Conservation (phyloP, 2,888 invertebrate genomes). For the Lacanobia oleracea region DNA sequence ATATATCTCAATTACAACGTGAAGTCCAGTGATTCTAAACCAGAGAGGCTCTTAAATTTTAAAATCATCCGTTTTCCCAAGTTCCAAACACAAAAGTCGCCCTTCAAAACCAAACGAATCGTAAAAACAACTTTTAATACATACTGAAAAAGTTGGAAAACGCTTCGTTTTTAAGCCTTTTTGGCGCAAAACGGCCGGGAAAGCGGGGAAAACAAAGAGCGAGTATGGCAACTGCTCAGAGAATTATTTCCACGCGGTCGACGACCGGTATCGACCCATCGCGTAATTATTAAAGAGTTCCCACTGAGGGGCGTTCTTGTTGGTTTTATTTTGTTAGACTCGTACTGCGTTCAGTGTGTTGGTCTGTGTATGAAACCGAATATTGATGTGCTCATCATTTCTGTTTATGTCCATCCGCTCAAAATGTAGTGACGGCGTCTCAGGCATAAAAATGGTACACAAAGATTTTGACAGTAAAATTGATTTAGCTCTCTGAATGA, state of each 20-base stretch:
- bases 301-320: conserved; percentile 35
- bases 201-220: conserved; percentile 57
- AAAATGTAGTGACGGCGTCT: not conserved
- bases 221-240: conserved; percentile 53
- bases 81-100: conserved; percentile 19
- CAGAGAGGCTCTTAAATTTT: too few species aligned
- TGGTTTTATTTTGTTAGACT: conserved; percentile 35
- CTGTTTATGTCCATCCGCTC: not conserved
- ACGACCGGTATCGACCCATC: conserved; percentile 69
- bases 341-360: conserved; percentile 8
- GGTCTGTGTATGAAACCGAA: not conserved
- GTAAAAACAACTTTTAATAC: conserved; percentile 49
- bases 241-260: conserved; percentile 69
- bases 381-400: conserved; percentile 1
- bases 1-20: too few species aligned
- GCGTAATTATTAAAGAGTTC: conserved; percentile 74
- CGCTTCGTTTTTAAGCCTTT: conserved; percentile 50
- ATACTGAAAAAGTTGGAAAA: conserved; percentile 45
- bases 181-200: conserved; percentile 32
- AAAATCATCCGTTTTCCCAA: conserved; percentile 15
- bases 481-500: not conserved
- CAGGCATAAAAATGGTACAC: not conserved
- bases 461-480: not conserved
- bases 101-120: conserved; percentile 33
- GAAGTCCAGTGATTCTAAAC: not conserved